Evolutionary conservation across 2,797 vertebrate genomes (phyloP).

Genomic region (Distichodus sexfasciatus): DNA sequence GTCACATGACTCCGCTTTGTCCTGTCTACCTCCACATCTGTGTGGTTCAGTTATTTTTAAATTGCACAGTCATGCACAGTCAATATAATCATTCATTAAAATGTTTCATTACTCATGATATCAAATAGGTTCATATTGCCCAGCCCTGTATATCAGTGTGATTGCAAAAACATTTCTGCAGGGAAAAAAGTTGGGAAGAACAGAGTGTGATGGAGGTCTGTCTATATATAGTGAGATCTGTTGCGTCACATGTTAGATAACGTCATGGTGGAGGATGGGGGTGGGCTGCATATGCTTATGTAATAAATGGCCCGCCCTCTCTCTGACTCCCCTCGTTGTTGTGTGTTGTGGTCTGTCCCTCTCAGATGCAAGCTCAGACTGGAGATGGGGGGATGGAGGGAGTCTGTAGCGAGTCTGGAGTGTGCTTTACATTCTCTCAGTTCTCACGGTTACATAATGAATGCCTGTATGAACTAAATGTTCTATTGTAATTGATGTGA

Average conservation of each 20-base stretch:
- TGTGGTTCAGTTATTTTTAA: too few relatives aligned
- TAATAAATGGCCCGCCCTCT: slow-evolving; percentile 9
- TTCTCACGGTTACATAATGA: slow-evolving; percentile 16
- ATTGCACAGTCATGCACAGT: too few relatives aligned
- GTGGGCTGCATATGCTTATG: slow-evolving; percentile 27
- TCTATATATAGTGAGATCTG: slow-evolving; percentile 38
- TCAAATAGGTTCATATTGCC: too few relatives aligned
- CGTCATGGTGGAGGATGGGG: slow-evolving; percentile 37
- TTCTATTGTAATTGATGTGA: neutral
- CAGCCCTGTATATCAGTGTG: slow-evolving; percentile 15
- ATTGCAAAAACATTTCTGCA: slow-evolving; percentile 22
- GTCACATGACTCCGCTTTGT: too few relatives aligned
- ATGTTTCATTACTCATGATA: too few relatives aligned
- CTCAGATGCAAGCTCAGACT: slow-evolving; percentile 6
- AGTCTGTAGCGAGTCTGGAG: slow-evolving; percentile 8
- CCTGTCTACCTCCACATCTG: too few relatives aligned
- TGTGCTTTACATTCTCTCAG: neutral
- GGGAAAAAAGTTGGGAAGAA: slow-evolving; percentile 22
- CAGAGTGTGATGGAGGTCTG: slow-evolving; percentile 33
- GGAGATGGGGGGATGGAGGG: neutral
- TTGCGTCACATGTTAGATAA: slow-evolving; percentile 50
- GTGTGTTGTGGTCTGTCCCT: slow-evolving; percentile 1
- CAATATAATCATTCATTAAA: too few relatives aligned
- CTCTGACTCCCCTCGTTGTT: neutral
- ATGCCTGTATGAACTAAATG: neutral